These are phyloP conservation scores for Octonoba sinensis DNA, from an alignment of 2,888 invertebrate genomes.

Conservation along the genomic window DNA sequence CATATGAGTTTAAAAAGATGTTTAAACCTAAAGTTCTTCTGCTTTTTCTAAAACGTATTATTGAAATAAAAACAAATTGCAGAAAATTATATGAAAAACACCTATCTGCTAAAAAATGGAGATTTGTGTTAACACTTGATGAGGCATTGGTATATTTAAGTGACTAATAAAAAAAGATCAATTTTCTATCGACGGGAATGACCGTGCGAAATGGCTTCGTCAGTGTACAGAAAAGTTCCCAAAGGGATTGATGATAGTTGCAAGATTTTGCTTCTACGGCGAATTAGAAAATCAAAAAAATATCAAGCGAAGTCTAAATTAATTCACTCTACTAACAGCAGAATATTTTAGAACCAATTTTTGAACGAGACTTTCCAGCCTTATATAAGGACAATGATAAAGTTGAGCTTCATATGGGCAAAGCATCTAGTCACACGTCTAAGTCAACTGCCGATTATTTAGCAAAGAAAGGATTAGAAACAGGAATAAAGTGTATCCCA, in stretches of 20 bases:
- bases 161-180: too few species aligned
- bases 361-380: conserved; percentile 5
- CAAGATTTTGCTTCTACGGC: conserved; percentile 5
- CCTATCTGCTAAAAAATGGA: too few species aligned
- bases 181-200: too few species aligned
- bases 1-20: not conserved
- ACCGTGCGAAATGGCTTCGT: too few species aligned
- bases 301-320: conserved; percentile 2
- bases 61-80: conserved; percentile 6
- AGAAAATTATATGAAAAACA: conserved; percentile 12
- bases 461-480: conserved; percentile 12
- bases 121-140: too few species aligned
- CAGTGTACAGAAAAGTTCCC: too few species aligned
- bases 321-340: conserved; percentile 9
- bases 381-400: conserved; percentile 6
- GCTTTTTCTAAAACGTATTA: conserved; percentile 7
- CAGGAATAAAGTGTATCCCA: too few species aligned
- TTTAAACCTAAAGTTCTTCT: conserved; percentile 13
- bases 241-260: conserved; percentile 1
- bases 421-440: conserved; percentile 16
- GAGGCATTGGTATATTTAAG: too few species aligned
- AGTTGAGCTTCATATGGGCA: too few species aligned
- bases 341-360: conserved; percentile 8
- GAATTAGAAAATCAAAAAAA: too few species aligned
- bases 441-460: conserved; percentile 11